phyloP scores from a whole-genome alignment of 2,888 invertebrate genomes.

The Maniola hyperantus region DNA sequence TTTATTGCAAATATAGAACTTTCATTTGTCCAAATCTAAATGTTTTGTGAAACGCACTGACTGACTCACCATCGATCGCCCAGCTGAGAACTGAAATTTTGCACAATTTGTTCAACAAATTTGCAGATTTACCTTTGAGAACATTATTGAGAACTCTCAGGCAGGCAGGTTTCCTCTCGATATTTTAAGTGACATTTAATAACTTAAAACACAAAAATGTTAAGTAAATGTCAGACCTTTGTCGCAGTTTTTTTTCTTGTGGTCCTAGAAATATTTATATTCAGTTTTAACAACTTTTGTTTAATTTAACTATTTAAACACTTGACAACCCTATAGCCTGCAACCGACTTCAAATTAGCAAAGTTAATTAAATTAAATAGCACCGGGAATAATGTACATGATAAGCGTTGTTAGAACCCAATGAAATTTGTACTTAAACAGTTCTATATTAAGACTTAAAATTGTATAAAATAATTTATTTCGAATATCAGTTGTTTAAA shows the following conservation, averaged over 20 bases:
- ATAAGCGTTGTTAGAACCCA: not conserved
- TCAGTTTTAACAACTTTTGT: too few relatives aligned
- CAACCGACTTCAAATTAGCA: slow-evolving; percentile 46
- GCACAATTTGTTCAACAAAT: too few relatives aligned
- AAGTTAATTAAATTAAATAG: slow-evolving; percentile 28
- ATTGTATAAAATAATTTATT: not conserved
- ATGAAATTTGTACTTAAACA: slow-evolving; percentile 4
- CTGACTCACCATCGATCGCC: too few relatives aligned
- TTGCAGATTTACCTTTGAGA: too few relatives aligned
- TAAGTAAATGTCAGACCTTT: not conserved
- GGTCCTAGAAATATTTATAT: not conserved
- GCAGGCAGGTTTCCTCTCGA: too few relatives aligned
- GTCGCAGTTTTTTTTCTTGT: not conserved
- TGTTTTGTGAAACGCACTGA: too few relatives aligned
- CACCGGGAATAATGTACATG: slow-evolving; percentile 19
- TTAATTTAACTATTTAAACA: not conserved
- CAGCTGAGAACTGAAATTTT: too few relatives aligned
- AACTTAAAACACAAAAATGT: not conserved
- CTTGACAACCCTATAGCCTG: slow-evolving; percentile 12
- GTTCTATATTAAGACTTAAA: not conserved
- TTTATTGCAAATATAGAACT: too few relatives aligned
- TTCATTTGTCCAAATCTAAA: too few relatives aligned
- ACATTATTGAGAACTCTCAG: too few relatives aligned
- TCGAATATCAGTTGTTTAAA: not conserved
- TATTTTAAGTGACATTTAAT: too few relatives aligned